Evolutionary conservation across 2,797 vertebrate genomes (phyloP), one percentile per base, ranked within the genome.

Genomic region (Melanogrammus aeglefinus): DNA sequence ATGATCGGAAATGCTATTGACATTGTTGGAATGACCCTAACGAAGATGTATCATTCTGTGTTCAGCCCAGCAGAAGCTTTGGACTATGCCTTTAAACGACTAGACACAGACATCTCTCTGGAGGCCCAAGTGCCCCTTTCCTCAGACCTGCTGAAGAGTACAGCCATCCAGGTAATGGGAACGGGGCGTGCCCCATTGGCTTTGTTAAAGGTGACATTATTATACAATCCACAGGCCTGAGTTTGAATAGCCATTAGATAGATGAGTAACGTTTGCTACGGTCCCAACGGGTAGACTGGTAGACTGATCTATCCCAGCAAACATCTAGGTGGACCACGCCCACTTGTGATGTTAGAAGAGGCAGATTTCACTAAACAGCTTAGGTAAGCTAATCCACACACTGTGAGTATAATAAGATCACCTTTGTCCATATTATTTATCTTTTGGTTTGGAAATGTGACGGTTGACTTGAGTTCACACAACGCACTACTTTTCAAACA

Each of bases 31-130:
- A 24, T 63, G 57, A n/a, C 57, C 2, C 12, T 9, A 63, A 63
- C 2, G 57, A 24, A 63, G 47, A 80, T 14, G 31, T 66, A 31
- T 63, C 21, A 12, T 12, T 31, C 78, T 76, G 76, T 4, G 75
- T 75, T 73, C 71, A 96, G 92, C 38, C 92, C 93, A 18, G 82
- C 86, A 21, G 97, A 99, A 74, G 97, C 97, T 18, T 82, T 99
- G 86, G 78, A 90, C 39, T 83, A 93, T 1, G 96, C 97, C 0
- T 99, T 98, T 84, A 96, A 95, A 84, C 94, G 96, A 18, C 91
- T 99, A 21, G 98, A 99, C 78, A 92, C 95, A 0, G 97, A 99
- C 82, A 96, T 99, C 86, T 97, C 97, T 0, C 80, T 99, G 84
- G 98, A 99, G 90, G 96, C 96, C 57, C 97, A 99, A 92, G 95